phyloP scores from a whole-genome alignment of 2,113 vertebrate genomes.

The Oreochromis aureus region DNA sequence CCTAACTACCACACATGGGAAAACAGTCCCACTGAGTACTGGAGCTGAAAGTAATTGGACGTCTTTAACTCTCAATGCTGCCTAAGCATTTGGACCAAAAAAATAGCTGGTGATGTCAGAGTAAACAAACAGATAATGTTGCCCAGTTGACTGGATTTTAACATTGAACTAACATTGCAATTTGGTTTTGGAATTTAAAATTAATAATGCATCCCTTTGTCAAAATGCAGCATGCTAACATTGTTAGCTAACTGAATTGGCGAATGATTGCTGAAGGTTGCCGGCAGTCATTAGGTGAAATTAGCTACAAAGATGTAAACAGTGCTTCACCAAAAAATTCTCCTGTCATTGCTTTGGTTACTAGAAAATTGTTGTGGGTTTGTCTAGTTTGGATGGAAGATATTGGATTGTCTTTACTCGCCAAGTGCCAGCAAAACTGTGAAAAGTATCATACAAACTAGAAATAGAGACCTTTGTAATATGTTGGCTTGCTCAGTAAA shows the following conservation, averaged over 20 bases:
- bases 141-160: not conserved
- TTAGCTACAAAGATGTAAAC: not conserved
- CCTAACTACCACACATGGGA: not conserved
- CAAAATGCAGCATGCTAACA: not conserved
- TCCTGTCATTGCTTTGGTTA: not conserved
- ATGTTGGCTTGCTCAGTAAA: not conserved
- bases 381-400: not conserved
- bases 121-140: not conserved
- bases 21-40: not conserved
- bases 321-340: not conserved
- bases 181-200: not conserved
- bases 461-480: not conserved
- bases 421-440: not conserved
- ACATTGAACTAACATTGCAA: not conserved
- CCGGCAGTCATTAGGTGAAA: not conserved
- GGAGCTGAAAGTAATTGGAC: not conserved
- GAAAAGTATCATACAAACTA: not conserved
- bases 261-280: not conserved
- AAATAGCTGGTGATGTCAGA: not conserved
- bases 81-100: not conserved
- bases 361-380: not conserved
- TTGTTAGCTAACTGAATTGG: not conserved
- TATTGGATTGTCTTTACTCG: not conserved
- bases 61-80: not conserved
- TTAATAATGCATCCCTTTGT: not conserved